Percentiles rank a stretch among this genome's conserved stretches.
Evolutionary conservation across 2,113 vertebrate genomes (phyloP).

Genomic region (Epinephelus fuscoguttatus): DNA sequence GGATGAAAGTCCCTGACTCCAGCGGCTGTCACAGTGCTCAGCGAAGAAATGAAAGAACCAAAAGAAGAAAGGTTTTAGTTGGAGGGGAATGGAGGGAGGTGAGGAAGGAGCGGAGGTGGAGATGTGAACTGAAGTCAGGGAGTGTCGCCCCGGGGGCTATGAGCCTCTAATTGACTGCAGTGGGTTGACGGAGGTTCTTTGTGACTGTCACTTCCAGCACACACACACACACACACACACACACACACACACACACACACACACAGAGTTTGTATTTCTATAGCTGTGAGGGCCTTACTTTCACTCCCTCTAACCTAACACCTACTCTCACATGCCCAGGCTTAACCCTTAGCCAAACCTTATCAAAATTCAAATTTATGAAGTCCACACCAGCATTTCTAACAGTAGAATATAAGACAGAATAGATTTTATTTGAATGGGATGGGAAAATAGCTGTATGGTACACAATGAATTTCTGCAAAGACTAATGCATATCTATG

Average conservation of each 20-base stretch:
- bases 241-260: conserved; percentile 21
- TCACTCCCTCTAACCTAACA: neutral
- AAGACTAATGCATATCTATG: too few species aligned
- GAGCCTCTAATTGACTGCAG: conserved; percentile 67
- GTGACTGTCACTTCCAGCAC: conserved; percentile 44
- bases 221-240: conserved; percentile 33
- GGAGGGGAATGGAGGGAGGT: conserved; percentile 41
- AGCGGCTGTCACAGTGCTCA: conserved; percentile 58
- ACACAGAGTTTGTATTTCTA: conserved; percentile 16
- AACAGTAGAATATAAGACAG: neutral
- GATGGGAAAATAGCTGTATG: neutral
- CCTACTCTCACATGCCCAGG: neutral
- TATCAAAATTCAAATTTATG: neutral
- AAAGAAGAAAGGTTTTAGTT: conserved; percentile 56
- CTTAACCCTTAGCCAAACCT: neutral
- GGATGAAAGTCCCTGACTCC: conserved; percentile 66
- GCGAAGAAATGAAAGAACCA: conserved; percentile 39
- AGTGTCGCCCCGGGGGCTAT: conserved; percentile 47
- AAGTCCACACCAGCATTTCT: neutral
- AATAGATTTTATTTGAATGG: neutral
- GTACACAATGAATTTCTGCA: too few species aligned
- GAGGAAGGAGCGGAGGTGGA: conserved; percentile 50
- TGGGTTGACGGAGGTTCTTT: conserved; percentile 54
- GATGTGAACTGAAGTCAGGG: conserved; percentile 54
- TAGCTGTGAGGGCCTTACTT: conserved; percentile 26